Percentiles rank a stretch among this genome's conserved stretches.
Conservation (phyloP, 2,113 vertebrate species). For the Macrotus californicus region DNA sequence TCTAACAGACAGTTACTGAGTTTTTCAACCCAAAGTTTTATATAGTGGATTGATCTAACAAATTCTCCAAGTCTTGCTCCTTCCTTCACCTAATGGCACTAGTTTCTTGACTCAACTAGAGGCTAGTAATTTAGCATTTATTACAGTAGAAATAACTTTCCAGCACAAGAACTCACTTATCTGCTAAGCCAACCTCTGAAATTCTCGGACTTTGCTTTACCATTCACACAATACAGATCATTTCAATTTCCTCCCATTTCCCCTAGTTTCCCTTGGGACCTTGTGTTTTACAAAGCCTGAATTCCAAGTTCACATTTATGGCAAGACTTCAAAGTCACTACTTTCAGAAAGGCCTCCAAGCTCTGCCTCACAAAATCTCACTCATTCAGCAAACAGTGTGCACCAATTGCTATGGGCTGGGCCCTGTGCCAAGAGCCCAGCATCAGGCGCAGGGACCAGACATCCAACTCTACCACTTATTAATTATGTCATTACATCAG, state of each 20-base stretch:
- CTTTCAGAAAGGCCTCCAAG: slow-evolving; percentile 34
- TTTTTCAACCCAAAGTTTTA: slow-evolving; percentile 4
- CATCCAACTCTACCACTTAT: background rate
- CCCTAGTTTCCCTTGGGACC: background rate
- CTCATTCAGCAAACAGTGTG: background rate
- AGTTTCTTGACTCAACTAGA: background rate
- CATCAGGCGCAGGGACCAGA: background rate
- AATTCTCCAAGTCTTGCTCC: background rate
- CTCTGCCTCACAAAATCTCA: background rate
- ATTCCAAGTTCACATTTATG: slow-evolving; percentile 30
- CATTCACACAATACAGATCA: background rate
- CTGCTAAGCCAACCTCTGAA: background rate
- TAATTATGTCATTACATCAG: background rate
- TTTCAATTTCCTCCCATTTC: slow-evolving; percentile 15
- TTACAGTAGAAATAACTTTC: background rate
- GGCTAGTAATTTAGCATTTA: background rate
- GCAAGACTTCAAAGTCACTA: slow-evolving; percentile 36
- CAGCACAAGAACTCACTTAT: background rate
- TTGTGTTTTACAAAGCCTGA: background rate
- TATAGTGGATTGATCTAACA: background rate
- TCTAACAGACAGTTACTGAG: background rate
- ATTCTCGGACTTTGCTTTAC: background rate
- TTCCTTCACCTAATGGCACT: background rate
- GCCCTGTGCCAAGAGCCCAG: background rate
- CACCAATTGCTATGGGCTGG: background rate